A percentile compares a stretch with the other conserved stretches of the same genome.
Conservation (phyloP, 2,888 invertebrate genomes). For the Seira musarum region DNA sequence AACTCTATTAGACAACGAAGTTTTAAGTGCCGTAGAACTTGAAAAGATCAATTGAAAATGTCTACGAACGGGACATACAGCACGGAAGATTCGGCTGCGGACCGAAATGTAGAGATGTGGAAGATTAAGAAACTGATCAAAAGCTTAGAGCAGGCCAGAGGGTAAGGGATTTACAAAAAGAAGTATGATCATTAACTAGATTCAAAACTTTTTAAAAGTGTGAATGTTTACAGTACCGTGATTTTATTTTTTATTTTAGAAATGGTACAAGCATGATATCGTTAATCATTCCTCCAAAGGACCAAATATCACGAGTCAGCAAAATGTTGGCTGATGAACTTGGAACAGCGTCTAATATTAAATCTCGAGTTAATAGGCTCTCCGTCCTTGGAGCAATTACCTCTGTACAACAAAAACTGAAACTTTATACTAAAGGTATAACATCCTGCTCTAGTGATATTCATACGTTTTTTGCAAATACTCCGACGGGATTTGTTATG, state of each 20-base stretch:
- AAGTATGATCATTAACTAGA: too few species aligned
- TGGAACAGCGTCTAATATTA: constrained; percentile 99
- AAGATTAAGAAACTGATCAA: constrained; percentile 99
- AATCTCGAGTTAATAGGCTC: constrained; percentile 97
- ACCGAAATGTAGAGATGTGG: constrained; percentile 99
- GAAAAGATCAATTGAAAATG: constrained; percentile 53
- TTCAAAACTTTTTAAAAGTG: too few species aligned
- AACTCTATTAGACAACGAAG: constrained; percentile 26
- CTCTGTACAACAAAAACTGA: constrained; percentile 98
- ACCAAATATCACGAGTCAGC: constrained; percentile 98
- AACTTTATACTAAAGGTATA: constrained; percentile 83
- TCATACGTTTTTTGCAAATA: too few species aligned
- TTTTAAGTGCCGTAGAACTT: constrained; percentile 27
- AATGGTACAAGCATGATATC: constrained; percentile 99
- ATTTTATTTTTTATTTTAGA: too few species aligned
- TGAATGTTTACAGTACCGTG: too few species aligned
- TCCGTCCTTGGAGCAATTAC: constrained; percentile 95
- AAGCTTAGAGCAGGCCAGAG: constrained; percentile 99
- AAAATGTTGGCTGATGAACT: constrained; percentile 99
- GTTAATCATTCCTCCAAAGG: constrained; percentile 95
- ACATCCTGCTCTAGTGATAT: too few species aligned
- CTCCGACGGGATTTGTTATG: too few species aligned
- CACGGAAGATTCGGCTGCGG: constrained; percentile 87
- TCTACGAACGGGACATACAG: constrained; percentile 54
- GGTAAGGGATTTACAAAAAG: too few species aligned